Percentiles rank a stretch among this genome's conserved stretches.
These are phyloP conservation scores for Hetaerina titia DNA, from an alignment of 2,888 invertebrate species.

Conservation along the genomic window DNA sequence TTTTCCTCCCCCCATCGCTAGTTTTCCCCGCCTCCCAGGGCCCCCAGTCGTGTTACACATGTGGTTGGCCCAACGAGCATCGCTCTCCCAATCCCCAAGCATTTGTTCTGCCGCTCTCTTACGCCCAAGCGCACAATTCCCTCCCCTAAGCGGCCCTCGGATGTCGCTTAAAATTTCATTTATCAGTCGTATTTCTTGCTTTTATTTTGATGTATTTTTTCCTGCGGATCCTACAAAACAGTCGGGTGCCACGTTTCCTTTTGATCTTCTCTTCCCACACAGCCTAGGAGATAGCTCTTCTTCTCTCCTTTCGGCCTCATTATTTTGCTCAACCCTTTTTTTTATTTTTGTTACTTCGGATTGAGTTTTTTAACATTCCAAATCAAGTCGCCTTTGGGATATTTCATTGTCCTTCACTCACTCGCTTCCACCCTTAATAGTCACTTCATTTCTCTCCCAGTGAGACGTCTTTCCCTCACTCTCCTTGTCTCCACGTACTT, in stretches of 20 bases:
- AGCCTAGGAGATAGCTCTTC: background rate
- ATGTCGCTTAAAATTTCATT: constrained; percentile 50
- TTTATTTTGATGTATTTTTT: constrained; percentile 24
- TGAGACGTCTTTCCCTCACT: background rate
- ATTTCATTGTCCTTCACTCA: background rate
- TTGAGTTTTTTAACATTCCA: background rate
- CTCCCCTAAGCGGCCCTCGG: background rate
- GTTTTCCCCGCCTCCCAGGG: background rate
- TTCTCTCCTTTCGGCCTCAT: background rate
- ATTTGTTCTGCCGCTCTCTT: constrained; percentile 2
- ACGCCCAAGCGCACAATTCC: background rate
- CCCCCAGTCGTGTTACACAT: constrained; percentile 35
- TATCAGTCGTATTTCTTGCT: constrained; percentile 12
- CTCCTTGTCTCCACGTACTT: background rate
- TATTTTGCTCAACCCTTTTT: background rate
- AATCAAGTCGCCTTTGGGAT: background rate
- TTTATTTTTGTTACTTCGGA: background rate
- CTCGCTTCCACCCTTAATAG: background rate
- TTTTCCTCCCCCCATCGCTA: background rate
- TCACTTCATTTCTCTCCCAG: background rate
- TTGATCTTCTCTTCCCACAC: background rate
- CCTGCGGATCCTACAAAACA: background rate
- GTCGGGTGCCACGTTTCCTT: background rate
- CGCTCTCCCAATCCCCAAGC: background rate
- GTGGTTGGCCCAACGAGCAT: constrained; percentile 10